Evolutionary conservation across 1,140 invertebrate species (phyloP), one percentile per base, ranked within the genome.

Genomic region (Spodoptera frugiperda): DNA sequence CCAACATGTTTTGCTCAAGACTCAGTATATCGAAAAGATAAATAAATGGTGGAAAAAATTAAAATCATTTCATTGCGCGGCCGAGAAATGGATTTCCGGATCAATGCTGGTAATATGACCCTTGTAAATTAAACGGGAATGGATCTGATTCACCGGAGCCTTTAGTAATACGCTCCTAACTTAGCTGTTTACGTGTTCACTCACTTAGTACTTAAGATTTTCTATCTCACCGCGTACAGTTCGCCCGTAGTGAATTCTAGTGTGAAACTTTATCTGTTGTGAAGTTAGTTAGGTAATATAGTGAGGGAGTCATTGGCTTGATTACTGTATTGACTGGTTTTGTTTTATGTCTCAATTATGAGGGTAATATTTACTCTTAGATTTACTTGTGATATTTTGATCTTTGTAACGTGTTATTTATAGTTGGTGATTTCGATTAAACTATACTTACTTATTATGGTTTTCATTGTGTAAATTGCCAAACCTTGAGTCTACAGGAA

Each of bases 1-100:
- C 5, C 25, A 25, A 25, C 2, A 25, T 2, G 25, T 25, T 25
- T 25, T 39, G 5, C 6, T n/a, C 3, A 44, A 54, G 11, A 25
- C 33, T 17, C 21, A 73, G 8, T 51, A 49, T 65, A 53, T 65
- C 12, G 30, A n/a, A 65, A 49, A 65, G 25, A 79, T 79, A 78
- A n/a, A 82, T 77, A 84, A n/a, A n/a, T n/a, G 39, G 72, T 39
- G 55, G 46, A 78, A 67, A 80, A 82, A 80, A 82, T 82, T 78
- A 79, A 82, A 84, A 73, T 80, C 81, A 63, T 73, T 73, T 84
- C 77, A 82, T 78, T 76, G 79, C 54, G 74, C 73, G 77, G 76
- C 67, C 77, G 74, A 39, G 71, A 84, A 83, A 83, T 83, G 77
- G 80, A 71, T 81, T 84, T 81, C 78, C 82, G 71, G 81, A 54